A percentile compares a stretch with the other conserved stretches of the same genome.
Evolutionary conservation across 2,113 vertebrate genomes (phyloP).

Genomic region (Nesoenas mayeri): DNA sequence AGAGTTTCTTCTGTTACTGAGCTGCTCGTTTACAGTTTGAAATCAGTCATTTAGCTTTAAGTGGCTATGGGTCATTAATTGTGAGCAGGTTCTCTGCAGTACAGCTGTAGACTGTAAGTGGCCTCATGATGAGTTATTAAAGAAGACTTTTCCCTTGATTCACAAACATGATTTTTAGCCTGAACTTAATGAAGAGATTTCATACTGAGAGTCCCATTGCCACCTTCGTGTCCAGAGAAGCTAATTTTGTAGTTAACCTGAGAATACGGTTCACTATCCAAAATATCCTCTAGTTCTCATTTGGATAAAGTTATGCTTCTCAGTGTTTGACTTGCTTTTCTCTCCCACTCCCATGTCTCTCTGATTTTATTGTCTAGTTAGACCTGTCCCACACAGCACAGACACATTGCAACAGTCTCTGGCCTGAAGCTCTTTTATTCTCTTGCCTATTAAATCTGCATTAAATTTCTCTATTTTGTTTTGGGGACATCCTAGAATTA

Average conservation of each 20-base stretch:
- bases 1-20: neutral
- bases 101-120: neutral
- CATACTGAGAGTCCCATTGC: neutral
- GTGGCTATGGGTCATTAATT: constrained; percentile 24
- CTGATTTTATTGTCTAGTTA: neutral
- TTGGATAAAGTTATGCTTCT: neutral
- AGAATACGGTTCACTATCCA: neutral
- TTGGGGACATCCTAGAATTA: neutral
- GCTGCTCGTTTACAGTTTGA: constrained; percentile 9
- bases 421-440: neutral
- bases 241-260: neutral
- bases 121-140: neutral
- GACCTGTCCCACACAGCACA: neutral
- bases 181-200: neutral
- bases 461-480: neutral
- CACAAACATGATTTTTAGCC: neutral
- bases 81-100: neutral
- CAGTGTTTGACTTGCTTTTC: neutral
- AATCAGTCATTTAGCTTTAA: constrained; percentile 10
- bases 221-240: neutral
- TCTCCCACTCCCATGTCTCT: neutral
- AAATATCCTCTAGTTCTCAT: neutral
- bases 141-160: neutral
- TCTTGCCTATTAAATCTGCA: neutral
- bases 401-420: neutral